Conservation (phyloP, 2,888 invertebrate genomes). For the Geotrupes spiniger region DNA sequence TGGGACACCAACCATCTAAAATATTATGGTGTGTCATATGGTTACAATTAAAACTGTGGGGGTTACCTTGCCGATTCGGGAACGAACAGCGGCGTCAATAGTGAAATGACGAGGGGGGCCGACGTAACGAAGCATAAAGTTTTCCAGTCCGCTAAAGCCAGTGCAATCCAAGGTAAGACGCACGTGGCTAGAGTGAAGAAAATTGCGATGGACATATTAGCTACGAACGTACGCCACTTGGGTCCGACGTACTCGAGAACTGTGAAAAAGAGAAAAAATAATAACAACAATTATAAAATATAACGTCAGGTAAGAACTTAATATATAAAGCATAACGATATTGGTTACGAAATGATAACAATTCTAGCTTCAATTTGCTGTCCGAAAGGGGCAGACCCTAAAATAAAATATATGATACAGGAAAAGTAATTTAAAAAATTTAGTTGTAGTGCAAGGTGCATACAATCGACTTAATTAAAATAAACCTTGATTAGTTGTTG, state of each 20-base stretch:
- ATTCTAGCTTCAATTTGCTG: too few species aligned
- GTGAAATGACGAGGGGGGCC: slow-evolving; percentile 68
- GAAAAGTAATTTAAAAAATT: too few species aligned
- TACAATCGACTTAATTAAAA: too few species aligned
- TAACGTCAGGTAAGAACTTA: too few species aligned
- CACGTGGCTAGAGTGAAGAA: slow-evolving; percentile 83
- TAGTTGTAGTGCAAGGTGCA: too few species aligned
- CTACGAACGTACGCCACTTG: slow-evolving; percentile 86
- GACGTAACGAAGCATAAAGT: slow-evolving; percentile 74
- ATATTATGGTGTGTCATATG: slow-evolving; percentile 19
- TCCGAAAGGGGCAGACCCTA: too few species aligned
- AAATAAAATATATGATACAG: too few species aligned
- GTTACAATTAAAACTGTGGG: not conserved
- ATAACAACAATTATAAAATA: slow-evolving; percentile 2
- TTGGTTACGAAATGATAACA: too few species aligned
- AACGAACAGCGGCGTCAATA: slow-evolving; percentile 72
- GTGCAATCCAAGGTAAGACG: slow-evolving; percentile 80
- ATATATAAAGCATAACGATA: too few species aligned
- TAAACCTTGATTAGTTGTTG: too few species aligned
- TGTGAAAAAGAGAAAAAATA: slow-evolving; percentile 46
- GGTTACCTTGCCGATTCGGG: slow-evolving; percentile 80
- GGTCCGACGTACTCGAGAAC: slow-evolving; percentile 87
- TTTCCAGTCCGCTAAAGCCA: slow-evolving; percentile 77
- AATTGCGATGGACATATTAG: slow-evolving; percentile 86
- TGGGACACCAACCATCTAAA: slow-evolving; percentile 82